Evolutionary conservation across 2,888 invertebrate genomes (phyloP).

Genomic region (Hirtodrosophila alboralis): DNA sequence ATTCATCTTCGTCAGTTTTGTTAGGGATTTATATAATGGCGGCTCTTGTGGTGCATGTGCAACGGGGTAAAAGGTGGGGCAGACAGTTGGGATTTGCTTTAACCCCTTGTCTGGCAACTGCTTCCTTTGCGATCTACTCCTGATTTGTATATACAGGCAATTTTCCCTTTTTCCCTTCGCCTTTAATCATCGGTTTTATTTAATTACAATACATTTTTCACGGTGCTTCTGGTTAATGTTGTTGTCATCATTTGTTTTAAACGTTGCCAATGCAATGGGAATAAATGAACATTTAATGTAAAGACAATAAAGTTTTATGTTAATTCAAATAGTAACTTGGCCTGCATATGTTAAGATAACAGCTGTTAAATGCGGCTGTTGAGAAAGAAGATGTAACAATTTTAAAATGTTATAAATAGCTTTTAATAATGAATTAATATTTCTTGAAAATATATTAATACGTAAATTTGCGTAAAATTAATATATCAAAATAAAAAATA

Average conservation of each 20-base stretch:
- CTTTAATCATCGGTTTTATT: slow-evolving; percentile 37
- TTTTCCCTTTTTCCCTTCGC: not conserved
- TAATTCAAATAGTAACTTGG: too few relatives aligned
- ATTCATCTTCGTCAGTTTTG: slow-evolving; percentile 67
- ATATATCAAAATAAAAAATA: too few relatives aligned
- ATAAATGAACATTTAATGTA: too few relatives aligned
- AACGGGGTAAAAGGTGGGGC: not conserved
- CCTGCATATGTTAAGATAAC: too few relatives aligned
- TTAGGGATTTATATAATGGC: slow-evolving; percentile 21
- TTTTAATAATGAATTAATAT: too few relatives aligned
- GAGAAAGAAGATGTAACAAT: too few relatives aligned
- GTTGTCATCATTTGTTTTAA: slow-evolving; percentile 33
- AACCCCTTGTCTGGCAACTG: not conserved
- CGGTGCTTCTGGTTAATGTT: slow-evolving; percentile 43
- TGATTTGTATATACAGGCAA: slow-evolving; percentile 3
- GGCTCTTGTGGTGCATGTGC: slow-evolving; percentile 1
- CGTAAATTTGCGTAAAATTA: too few relatives aligned
- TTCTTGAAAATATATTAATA: too few relatives aligned
- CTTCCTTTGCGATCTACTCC: not conserved
- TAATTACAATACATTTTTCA: slow-evolving; percentile 75
- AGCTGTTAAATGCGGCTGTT: too few relatives aligned
- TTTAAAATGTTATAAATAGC: too few relatives aligned
- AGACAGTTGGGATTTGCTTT: not conserved
- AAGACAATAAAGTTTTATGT: too few relatives aligned
- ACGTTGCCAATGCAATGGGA: slow-evolving; percentile 31